Base-by-base conservation (phyloP, 2,888 invertebrate genomes). In the Pachymerium ferrugineum region DNA sequence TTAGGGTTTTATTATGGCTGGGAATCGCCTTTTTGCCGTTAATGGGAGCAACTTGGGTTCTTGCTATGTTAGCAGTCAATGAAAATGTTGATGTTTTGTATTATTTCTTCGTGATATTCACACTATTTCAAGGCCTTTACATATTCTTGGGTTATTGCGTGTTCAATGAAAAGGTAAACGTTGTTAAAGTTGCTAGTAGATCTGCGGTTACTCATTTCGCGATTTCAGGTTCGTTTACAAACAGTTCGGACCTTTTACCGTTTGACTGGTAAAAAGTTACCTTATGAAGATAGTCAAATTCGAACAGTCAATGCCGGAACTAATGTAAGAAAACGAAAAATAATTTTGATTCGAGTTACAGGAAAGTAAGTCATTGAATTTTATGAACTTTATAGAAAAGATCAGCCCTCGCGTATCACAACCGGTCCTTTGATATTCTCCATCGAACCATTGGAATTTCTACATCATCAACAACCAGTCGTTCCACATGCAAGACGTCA, bases 401-500 rank as follows among this genome's bases (percentile, higher is more conserved):
- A 5, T 72, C 93, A 1, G 91, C 93, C 0, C 83, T 93, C 76
- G 91, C 93, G 0, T 93, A 93, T 80, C 89, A 91, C 76, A 88
- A 87, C 80, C 81, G 79, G 54, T 81, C 82, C 4, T 79, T 81
- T 70, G 82, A 82, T 67, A 81, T 81, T 33, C 76, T 83, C 72
- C 79, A 81, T 62, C 80, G 82, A 3, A 82, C 81, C 81, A 90
- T 95, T 76, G 97, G 96, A 33, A 95, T 97, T 78, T 95, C 96
- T 12, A 94, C 95, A 0, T 94, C 95, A 0, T 94, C 94, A 75
- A 97, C 96, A 0, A 97, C 97, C 0, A 95, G 94, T 0, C 86
- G 94, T 77, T 95, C 95, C 31, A 96, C 96, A 0, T 94, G 93
- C 70, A 97, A 96, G 83, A 96, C 96, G 14, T 92, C 93, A 79